A percentile compares a stretch with the other conserved stretches of the same genome.
These are phyloP conservation scores for Cecropterus lyciades DNA, from an alignment of 1,140 invertebrate genomes.

Conservation along the genomic window DNA sequence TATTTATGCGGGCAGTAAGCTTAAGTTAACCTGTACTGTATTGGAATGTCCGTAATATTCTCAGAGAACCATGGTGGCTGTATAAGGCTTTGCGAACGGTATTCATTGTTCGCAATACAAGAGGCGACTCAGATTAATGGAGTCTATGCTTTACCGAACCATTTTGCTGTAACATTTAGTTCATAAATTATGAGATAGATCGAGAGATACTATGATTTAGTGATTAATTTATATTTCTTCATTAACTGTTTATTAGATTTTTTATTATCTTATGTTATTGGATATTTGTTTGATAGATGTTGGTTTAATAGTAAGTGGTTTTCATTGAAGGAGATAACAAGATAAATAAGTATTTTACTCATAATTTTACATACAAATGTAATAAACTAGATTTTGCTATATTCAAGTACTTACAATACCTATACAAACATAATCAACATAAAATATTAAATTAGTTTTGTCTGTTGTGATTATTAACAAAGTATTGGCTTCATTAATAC, in stretches of 20 bases:
- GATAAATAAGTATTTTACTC: too few relatives aligned
- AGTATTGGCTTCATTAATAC: too few relatives aligned
- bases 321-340: too few relatives aligned
- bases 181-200: slow-evolving; percentile 33
- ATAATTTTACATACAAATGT: too few relatives aligned
- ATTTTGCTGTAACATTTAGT: slow-evolving; percentile 30
- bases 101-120: slow-evolving; percentile 37
- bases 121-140: slow-evolving; percentile 36
- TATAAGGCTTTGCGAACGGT: slow-evolving; percentile 25
- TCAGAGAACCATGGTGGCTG: slow-evolving; percentile 14
- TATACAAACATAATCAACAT: too few relatives aligned
- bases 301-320: too few relatives aligned
- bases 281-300: too few relatives aligned
- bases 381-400: too few relatives aligned
- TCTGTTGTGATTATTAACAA: too few relatives aligned
- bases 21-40: not conserved
- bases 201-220: slow-evolving; percentile 28
- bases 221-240: slow-evolving; percentile 20
- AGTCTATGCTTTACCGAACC: slow-evolving; percentile 19
- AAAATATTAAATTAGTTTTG: too few relatives aligned
- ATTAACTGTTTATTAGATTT: not conserved
- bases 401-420: too few relatives aligned
- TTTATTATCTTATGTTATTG: too few relatives aligned
- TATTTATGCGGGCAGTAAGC: not conserved
- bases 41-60: slow-evolving; percentile 8